A percentile compares a stretch with the other conserved stretches of the same genome.
phyloP scores from a whole-genome alignment of 92 coral and sea anemone species.

The Diadumene lineata region DNA sequence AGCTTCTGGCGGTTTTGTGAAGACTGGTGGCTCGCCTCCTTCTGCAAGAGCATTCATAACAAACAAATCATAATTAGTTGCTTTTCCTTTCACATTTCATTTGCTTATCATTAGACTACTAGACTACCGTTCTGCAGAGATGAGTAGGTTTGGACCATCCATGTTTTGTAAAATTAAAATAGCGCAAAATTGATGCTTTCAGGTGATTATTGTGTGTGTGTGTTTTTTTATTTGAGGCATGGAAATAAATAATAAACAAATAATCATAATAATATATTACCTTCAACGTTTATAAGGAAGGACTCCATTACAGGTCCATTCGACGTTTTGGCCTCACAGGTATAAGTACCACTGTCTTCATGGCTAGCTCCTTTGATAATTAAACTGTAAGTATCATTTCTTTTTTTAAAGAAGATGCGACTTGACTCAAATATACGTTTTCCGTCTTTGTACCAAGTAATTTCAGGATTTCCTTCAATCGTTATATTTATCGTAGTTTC shows the following conservation, averaged over 20 bases:
- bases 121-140: no score
- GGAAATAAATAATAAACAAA: no score
- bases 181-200: no score
- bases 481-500: conserved; percentile 62
- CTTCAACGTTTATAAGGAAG: conserved; percentile 75
- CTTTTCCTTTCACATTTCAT: no score
- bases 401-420: conserved; percentile 50
- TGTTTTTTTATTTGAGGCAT: no score
- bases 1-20: conserved; percentile 45
- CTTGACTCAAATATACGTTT: conserved; percentile 62
- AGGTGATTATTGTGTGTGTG: no score
- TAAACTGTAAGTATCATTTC: conserved; percentile 51
- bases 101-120: no score
- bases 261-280: no score
- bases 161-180: no score
- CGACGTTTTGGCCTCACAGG: conserved; percentile 76
- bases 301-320: conserved; percentile 72
- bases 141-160: no score
- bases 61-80: no score
- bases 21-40: conserved; percentile 53
- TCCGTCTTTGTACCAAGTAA: conserved; percentile 83
- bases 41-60: no score
- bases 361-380: conserved; percentile 56
- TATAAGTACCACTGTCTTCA: conserved; percentile 83
- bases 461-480: conserved; percentile 74